Conservation (phyloP, 35 echinoderm and acorn worm genomes). For the Holothuria glaberrima region DNA sequence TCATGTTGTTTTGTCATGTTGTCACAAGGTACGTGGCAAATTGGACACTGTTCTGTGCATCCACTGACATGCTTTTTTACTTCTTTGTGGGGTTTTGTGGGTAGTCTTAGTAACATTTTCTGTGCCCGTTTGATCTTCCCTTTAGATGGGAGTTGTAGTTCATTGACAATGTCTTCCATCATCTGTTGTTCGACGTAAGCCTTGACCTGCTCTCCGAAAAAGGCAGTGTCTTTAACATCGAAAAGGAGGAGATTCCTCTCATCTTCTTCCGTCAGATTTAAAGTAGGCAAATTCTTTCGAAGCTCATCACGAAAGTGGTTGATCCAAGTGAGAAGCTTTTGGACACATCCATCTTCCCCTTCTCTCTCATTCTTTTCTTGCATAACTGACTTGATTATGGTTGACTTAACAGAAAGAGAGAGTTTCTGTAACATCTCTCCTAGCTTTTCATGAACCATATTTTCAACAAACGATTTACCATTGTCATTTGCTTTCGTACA, state of each 20-base stretch:
- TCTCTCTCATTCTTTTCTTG: background rate
- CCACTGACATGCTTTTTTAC: slow-evolving; percentile 15
- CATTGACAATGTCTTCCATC: background rate
- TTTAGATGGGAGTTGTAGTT: background rate
- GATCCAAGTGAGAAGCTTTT: background rate
- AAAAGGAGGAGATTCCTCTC: background rate
- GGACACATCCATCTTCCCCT: too few species aligned
- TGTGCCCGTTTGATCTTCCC: background rate
- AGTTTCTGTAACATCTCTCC: background rate
- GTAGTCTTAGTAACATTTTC: background rate
- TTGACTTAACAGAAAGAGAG: background rate
- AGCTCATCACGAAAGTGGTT: background rate
- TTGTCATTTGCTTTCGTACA: background rate
- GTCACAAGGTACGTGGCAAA: slow-evolving; percentile 59
- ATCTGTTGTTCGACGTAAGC: background rate
- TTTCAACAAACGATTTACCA: background rate
- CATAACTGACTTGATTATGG: background rate
- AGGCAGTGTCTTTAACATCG: background rate
- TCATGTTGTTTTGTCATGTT: slow-evolving; percentile 29
- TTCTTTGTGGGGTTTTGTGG: slow-evolving; percentile 21
- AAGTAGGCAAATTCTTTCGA: background rate
- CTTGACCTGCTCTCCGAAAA: background rate
- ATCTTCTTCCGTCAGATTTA: background rate
- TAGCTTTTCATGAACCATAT: background rate
- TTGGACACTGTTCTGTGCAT: slow-evolving; percentile 46